Evolutionary conservation across 2,888 invertebrate genomes (phyloP), one percentile per base, ranked within the genome.

Genomic region (Parascotia fuliginaria): DNA sequence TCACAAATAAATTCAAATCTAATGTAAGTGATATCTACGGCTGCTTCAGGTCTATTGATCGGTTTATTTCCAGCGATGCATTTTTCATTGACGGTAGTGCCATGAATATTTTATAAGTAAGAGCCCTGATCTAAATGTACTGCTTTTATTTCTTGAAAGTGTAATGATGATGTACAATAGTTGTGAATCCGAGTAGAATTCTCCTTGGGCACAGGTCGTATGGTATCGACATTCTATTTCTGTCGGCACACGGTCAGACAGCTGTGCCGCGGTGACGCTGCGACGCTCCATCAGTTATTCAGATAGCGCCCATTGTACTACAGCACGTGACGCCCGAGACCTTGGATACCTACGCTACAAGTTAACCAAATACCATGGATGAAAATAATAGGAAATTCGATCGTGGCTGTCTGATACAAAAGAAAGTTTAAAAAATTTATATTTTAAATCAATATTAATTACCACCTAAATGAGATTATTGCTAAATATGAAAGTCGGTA

Each of bases 211-310:
- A 43, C 63, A 60, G 52, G 55, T 60, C 55, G 61, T 56, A 16
- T 42, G 47, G 62, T 81, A 82, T 82, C 77, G 79, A 81, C 68
- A 60, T 75, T 82, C 81, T 81, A 83, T 82, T 82, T 83, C 76
- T 70, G 78, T 73, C 68, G 53, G 46, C 67, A 59, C 70, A 62
- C 70, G 70, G 65, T 66, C 65, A 67, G 70, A 76, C 79, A 78
- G 75, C 74, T 78, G 75, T 72, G 68, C 66, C 67, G 66, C 59
- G 61, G 75, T 75, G 75, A 76, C 72, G 75, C 66, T 62, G 75
- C 74, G 75, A 76, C 72, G 75, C 66, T 68, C 66, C 70, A 79
- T 81, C 79, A 79, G 79, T 76, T 81, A 79, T 81, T 81, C 77
- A 74, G 70, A 70, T 69, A 74, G 65, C 60, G 60, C 54, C 76